These are phyloP conservation scores for Chauna torquata DNA, from an alignment of 2,113 vertebrate genomes.

Conservation along the genomic window DNA sequence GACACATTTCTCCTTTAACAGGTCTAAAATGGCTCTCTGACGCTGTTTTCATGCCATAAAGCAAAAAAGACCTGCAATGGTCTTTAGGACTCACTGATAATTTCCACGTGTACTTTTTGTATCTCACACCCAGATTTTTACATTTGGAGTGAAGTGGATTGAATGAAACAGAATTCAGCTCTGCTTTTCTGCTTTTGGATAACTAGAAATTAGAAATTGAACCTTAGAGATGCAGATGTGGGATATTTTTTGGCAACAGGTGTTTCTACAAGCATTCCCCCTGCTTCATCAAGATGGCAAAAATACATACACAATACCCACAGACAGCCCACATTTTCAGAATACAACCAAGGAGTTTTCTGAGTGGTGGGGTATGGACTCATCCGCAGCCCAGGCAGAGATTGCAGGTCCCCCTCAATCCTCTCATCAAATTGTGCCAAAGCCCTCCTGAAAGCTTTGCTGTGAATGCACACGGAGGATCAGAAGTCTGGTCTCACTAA, in stretches of 20 bases:
- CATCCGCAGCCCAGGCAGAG: background rate
- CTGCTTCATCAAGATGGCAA: background rate
- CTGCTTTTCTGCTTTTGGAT: background rate
- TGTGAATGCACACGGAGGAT: background rate
- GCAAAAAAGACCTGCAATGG: background rate
- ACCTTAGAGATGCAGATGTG: background rate
- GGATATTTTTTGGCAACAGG: background rate
- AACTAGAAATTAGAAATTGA: background rate
- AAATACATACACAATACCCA: background rate
- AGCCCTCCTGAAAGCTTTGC: background rate
- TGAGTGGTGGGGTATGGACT: background rate
- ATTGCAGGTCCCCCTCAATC: background rate
- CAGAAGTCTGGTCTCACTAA: conserved; percentile 21
- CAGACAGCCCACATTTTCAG: background rate
- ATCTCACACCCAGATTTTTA: background rate
- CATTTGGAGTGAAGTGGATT: background rate
- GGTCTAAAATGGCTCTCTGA: background rate
- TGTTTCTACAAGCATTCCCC: background rate
- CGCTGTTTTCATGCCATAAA: background rate
- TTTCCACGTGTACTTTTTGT: background rate
- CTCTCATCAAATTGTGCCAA: background rate
- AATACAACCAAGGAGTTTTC: background rate
- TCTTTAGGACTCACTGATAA: background rate
- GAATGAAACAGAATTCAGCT: background rate
- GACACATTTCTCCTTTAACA: background rate